Conservation (phyloP, 2,113 vertebrate genomes). For the Glaucomys volans region DNA sequence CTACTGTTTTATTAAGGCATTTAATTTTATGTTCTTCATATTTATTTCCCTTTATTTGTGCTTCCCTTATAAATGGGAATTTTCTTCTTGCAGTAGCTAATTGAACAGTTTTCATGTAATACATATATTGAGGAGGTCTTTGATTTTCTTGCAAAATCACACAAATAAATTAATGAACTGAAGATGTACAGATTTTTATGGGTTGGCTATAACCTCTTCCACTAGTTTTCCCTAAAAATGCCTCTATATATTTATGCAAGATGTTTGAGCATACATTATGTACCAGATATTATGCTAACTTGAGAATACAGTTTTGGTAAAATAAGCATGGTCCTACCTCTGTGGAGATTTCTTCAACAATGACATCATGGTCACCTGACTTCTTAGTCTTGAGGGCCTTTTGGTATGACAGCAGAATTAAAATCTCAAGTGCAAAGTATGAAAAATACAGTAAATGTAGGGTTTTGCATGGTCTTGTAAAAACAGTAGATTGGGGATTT, state of each 20-base stretch:
- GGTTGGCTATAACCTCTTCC: neutral
- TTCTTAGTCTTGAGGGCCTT: neutral
- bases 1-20: conserved; percentile 33
- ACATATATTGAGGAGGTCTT: neutral
- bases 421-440: neutral
- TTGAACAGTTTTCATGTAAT: neutral
- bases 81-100: neutral
- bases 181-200: neutral
- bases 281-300: neutral
- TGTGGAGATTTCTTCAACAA: neutral
- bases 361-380: neutral
- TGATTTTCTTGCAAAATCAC: conserved; percentile 25
- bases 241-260: neutral
- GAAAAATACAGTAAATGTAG: neutral
- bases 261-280: neutral
- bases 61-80: neutral
- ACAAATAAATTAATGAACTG: neutral
- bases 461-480: neutral
- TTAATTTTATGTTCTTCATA: neutral
- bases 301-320: neutral
- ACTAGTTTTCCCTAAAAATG: neutral
- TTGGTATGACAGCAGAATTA: neutral
- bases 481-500: neutral
- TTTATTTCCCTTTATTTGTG: neutral
- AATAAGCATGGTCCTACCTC: neutral